Conservation (phyloP, 2,888 invertebrate genomes). For the Amblyjoppa proteus region DNA sequence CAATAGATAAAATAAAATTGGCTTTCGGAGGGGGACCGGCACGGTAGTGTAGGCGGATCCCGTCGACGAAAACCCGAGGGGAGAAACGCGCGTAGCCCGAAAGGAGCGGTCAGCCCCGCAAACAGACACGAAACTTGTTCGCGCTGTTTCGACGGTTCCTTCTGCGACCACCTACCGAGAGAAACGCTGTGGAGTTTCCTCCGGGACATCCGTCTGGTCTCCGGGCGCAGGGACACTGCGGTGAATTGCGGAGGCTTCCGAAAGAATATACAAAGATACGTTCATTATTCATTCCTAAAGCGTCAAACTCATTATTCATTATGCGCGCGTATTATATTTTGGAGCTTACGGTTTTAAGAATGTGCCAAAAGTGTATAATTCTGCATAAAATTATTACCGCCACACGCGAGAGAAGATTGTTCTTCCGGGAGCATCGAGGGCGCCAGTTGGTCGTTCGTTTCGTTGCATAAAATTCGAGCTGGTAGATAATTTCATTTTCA, state of each 20-base stretch:
- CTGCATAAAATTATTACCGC: slow-evolving; percentile 17
- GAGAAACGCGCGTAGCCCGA: slow-evolving; percentile 44
- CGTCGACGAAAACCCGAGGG: slow-evolving; percentile 12
- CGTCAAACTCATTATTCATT: slow-evolving; percentile 57
- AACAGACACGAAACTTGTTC: slow-evolving; percentile 47
- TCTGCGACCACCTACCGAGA: slow-evolving; percentile 74
- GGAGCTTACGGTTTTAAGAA: slow-evolving; percentile 6
- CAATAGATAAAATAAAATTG: slow-evolving; percentile 74
- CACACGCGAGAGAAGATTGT: background rate
- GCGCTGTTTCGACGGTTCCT: slow-evolving; percentile 59
- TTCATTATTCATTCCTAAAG: slow-evolving; percentile 56
- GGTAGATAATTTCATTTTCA: background rate
- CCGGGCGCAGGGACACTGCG: slow-evolving; percentile 10
- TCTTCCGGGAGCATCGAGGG: background rate
- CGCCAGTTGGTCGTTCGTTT: background rate
- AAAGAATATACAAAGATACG: slow-evolving; percentile 14
- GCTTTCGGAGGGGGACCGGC: slow-evolving; percentile 30
- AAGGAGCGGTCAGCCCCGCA: slow-evolving; percentile 45
- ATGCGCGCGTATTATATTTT: slow-evolving; percentile 32
- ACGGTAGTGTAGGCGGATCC: slow-evolving; percentile 39
- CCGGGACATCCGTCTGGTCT: slow-evolving; percentile 59
- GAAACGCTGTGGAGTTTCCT: slow-evolving; percentile 65
- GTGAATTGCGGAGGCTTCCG: slow-evolving; percentile 29
- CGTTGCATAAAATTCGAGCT: background rate
- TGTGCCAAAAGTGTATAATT: slow-evolving; percentile 52